Evolutionary conservation across 2,797 vertebrate genomes (phyloP).

Genomic region (Vespertilio murinus): DNA sequence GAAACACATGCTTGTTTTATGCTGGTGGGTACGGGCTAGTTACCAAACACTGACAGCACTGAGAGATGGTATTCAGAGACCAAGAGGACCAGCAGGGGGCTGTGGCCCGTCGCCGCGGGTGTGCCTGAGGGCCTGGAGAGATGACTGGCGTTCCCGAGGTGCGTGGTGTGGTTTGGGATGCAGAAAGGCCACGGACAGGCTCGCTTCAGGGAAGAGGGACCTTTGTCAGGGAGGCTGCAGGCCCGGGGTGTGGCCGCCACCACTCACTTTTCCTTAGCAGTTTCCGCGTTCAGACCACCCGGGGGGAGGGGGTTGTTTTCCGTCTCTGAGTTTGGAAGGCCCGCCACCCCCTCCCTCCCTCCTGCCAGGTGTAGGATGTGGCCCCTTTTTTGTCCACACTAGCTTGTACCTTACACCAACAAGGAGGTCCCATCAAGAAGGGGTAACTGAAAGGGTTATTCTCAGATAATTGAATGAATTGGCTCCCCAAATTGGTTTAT

Average conservation of each 20-base stretch:
- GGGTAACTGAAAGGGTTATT: not conserved
- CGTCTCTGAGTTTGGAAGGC: not conserved
- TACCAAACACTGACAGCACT: not conserved
- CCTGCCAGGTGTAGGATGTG: not conserved
- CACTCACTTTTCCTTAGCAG: too few species aligned
- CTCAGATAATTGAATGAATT: slow-evolving; percentile 30
- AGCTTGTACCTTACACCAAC: not conserved
- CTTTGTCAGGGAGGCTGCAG: not conserved
- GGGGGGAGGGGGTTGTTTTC: not conserved
- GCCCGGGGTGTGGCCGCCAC: not conserved
- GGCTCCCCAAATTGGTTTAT: slow-evolving; percentile 41
- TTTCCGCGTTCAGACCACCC: not conserved
- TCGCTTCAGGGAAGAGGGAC: not conserved
- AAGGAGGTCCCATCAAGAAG: not conserved
- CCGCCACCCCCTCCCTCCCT: not conserved
- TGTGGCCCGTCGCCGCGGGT: not conserved
- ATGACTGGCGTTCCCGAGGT: not conserved
- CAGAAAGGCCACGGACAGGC: not conserved
- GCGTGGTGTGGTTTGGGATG: not conserved
- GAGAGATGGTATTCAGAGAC: not conserved
- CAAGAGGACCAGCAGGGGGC: not conserved
- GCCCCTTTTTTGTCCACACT: not conserved
- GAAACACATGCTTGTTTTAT: not conserved
- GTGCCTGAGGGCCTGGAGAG: not conserved
- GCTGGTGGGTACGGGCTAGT: too few species aligned